Base-by-base conservation (phyloP, 2,797 vertebrate species). In the Cynodonichthys magdalenae region DNA sequence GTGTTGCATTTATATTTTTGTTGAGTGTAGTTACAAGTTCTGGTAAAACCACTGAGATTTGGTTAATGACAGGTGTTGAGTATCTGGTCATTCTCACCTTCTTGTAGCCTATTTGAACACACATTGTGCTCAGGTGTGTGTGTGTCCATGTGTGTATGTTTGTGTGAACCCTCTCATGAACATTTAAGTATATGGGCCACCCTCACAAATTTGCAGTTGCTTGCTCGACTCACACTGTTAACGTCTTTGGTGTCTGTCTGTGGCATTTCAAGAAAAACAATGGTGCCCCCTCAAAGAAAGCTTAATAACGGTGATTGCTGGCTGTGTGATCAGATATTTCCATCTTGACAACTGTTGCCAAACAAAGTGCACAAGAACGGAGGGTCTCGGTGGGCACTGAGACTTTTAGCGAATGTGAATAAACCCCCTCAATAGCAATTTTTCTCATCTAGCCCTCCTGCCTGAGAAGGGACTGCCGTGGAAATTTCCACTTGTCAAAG, bases 401-500 rank as follows among this genome's bases (percentile, higher is more conserved):
- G 63, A 42, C 60, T 63, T 15, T 64, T 70, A 69, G 70, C 54
- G 63, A 55, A 49, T 74, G 76, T 78, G 83, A 86, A 88, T 88
- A 84, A 83, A 75, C 69, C 79, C 71, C 81, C 49, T 46, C 41
- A 1, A 67, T 78, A 81, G 63, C 78, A 27, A 19, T 79, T 83
- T 77, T 80, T 77, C 80, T 75, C 59, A 66, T 80, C 62, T 57
- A 79, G 63, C 77, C 71, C 77, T 69, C 70, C 71, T 53, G 47
- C 77, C 80, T 81, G 82, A 65, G 87, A 82, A 82, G 71, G 74
- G 67, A 79, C 69, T 24, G 61, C 71, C 80, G 80, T 93, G 92
- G 88, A 93, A 94, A 92, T 89, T 91, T 94, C 92, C 91, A 92
- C 85, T 78, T 80, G 85, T 80, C 47, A 64, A 67, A 79, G 80